A percentile compares a stretch with the other conserved stretches of the same genome.
Conservation (phyloP, 2,888 invertebrate species). For the Trichopria drosophilae region DNA sequence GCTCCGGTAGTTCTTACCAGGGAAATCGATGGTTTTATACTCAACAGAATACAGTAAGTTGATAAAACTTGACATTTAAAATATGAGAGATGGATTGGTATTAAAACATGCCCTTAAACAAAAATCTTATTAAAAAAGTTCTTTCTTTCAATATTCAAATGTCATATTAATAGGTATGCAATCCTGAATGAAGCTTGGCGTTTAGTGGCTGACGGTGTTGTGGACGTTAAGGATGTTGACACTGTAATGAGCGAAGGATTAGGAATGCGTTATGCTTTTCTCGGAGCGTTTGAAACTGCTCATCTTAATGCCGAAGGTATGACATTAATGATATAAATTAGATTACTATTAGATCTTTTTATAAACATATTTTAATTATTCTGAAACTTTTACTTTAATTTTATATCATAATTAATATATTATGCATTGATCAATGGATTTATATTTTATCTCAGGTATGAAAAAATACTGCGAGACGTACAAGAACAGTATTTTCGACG, state of each 20-base stretch:
- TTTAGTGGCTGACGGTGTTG: conserved; percentile 79
- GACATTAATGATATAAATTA: not conserved
- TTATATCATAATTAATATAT: not conserved
- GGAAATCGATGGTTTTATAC: conserved; percentile 90
- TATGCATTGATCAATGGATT: not conserved
- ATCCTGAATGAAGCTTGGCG: conserved; percentile 92
- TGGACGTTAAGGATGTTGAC: conserved; percentile 86
- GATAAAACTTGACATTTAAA: conserved; percentile 15
- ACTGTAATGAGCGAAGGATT: conserved; percentile 92
- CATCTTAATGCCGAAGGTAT: conserved; percentile 92
- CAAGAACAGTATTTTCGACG: conserved; percentile 64
- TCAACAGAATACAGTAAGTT: conserved; percentile 87
- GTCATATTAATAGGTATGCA: conserved; percentile 70
- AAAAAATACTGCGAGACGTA: conserved; percentile 67
- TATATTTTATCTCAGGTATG: conserved; percentile 60
- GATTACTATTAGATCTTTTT: not conserved
- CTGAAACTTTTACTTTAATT: not conserved
- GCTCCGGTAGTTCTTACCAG: conserved; percentile 82
- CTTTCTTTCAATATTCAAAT: no score
- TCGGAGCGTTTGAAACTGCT: conserved; percentile 91
- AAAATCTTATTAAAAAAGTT: not conserved
- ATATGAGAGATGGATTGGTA: conserved; percentile 6
- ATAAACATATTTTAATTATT: not conserved
- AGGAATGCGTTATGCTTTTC: conserved; percentile 93
- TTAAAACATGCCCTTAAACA: no score